Percentiles rank a stretch among this genome's conserved stretches.
Conservation (phyloP, 2,113 vertebrate genomes). For the Prionailurus viverrinus region DNA sequence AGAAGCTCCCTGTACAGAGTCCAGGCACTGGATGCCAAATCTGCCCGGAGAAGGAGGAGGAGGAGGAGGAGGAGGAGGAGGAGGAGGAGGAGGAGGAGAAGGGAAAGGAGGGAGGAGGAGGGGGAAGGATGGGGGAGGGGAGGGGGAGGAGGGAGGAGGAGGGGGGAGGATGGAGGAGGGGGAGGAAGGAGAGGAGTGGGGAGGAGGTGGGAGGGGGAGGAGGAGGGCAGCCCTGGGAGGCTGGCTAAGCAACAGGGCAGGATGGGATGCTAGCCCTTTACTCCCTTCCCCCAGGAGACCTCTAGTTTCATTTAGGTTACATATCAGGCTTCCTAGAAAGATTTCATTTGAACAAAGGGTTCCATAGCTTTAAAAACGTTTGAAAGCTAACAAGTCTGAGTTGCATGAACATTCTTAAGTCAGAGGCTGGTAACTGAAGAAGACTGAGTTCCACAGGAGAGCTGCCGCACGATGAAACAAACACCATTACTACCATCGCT, state of each 20-base stretch:
- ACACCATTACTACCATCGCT: neutral
- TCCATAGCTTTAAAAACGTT: constrained; percentile 29
- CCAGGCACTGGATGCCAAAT: neutral
- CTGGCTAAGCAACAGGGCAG: neutral
- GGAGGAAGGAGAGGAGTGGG: too few relatives aligned
- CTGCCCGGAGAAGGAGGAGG: neutral
- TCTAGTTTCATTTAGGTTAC: neutral
- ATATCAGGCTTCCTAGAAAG: neutral
- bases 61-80: too few relatives aligned
- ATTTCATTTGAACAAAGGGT: neutral
- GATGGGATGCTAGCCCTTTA: neutral
- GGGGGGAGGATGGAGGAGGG: too few relatives aligned
- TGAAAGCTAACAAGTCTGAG: constrained; percentile 30
- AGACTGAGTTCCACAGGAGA: neutral
- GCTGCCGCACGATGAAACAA: neutral
- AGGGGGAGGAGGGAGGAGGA: too few relatives aligned
- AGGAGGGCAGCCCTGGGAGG: neutral
- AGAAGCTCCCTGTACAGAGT: neutral
- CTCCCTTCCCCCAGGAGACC: neutral
- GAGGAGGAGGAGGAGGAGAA: too few relatives aligned
- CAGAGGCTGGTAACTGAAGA: neutral
- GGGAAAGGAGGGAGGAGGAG: too few relatives aligned
- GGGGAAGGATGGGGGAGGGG: too few relatives aligned
- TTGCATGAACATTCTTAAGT: neutral
- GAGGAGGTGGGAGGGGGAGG: neutral